A percentile compares a stretch with the other conserved stretches of the same genome.
Evolutionary conservation across 2,113 vertebrate genomes (phyloP).

Genomic region (Mesoclemmys tuberculata): DNA sequence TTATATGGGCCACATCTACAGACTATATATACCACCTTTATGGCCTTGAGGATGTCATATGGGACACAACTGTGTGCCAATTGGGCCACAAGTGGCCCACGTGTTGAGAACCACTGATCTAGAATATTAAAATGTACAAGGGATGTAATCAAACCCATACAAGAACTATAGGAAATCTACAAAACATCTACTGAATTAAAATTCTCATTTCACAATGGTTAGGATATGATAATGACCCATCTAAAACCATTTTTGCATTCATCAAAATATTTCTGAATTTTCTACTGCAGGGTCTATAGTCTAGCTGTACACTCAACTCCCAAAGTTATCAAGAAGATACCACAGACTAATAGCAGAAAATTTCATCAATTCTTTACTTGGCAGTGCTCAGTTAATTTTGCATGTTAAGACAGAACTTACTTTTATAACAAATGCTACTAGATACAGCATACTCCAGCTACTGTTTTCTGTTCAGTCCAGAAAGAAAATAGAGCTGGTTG

Average conservation of each 20-base stretch:
- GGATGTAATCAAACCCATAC: background rate
- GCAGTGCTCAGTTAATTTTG: conserved; percentile 34
- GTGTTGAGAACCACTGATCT: too few relatives aligned
- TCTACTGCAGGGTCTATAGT: conserved; percentile 38
- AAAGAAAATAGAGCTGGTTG: background rate
- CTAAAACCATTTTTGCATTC: background rate
- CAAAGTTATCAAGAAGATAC: conserved; percentile 13
- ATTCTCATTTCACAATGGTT: conserved; percentile 31
- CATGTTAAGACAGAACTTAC: background rate
- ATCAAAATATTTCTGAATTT: conserved; percentile 35
- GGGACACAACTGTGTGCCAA: too few relatives aligned
- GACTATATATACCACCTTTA: too few relatives aligned
- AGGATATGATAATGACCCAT: conserved; percentile 23
- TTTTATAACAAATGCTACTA: conserved; percentile 1
- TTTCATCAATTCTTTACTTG: conserved; percentile 28
- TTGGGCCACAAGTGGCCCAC: too few relatives aligned
- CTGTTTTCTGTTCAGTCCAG: background rate
- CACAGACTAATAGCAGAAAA: conserved; percentile 40
- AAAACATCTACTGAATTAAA: background rate
- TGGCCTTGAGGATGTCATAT: too few relatives aligned
- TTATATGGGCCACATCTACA: too few relatives aligned
- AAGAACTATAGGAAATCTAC: background rate
- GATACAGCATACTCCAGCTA: background rate
- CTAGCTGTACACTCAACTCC: conserved; percentile 5
- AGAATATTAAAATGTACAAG: background rate